Base-by-base conservation (phyloP, 2,888 invertebrate species). In the Dolomedes plantarius region DNA sequence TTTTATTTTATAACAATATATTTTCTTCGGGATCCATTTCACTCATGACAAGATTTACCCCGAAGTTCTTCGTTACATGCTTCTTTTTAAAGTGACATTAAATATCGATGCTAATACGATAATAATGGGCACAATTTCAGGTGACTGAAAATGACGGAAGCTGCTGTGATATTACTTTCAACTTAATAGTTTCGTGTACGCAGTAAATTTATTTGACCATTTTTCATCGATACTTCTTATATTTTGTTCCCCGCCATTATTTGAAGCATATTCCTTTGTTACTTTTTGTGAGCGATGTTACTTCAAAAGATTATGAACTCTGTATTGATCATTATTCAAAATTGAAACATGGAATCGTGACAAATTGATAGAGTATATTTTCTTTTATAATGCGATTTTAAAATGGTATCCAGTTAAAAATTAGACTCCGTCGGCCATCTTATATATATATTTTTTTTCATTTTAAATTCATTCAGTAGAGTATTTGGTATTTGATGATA, bases 241-340 rank as follows among this genome's bases (percentile, higher is more conserved):
- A n/a, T n/a, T n/a, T n/a, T n/a, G n/a, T n/a, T 46, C 9, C 46
- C 3, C 36, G 36, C 36, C 36, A 36, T 36, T 36, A 36, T 16
- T 16, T 13, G 41, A 16, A 16, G 16, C 13, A 16, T 9, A 46
- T 2, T 46, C 16, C 16, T 2, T 46, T 46, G 16, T 46, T 11
- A 46, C 41, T 16, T 16, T 46, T 16, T 46, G 2, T 1, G 41
- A 13, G 36, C 36, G 11, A 36, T 5, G 11, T 7, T 7, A 36
- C 11, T 36, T 36, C 6, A 36, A 36, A 46, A 46, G 41, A 46
- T 36, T 46, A 46, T 46, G 46, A 46, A 46, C 1, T 16, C 16
- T 46, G 41, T 46, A 46, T 46, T 13, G 41, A 46, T 46, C 41
- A 46, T 46, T 46, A 46, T 46, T 46, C 41, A 46, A 46, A 46